Evolutionary conservation across 1,140 invertebrate species (phyloP), one percentile per base, ranked within the genome.

Genomic region (Sminthurides bifidus): DNA sequence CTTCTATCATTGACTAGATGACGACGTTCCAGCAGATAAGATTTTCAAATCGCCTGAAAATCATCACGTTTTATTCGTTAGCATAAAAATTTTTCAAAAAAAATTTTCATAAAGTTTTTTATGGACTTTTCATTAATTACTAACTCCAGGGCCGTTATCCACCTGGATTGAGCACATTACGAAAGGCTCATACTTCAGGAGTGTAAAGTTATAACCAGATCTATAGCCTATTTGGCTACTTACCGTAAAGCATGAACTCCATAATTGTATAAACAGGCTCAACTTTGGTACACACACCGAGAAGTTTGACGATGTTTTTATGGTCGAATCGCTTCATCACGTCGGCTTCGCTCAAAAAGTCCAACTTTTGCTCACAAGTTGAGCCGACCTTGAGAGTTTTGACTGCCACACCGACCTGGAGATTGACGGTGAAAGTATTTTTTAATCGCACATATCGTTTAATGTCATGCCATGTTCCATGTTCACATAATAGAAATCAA

Each of bases 251-350:
- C 84, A 92, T 91, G 60, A 91, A 92, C 69, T 94, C 90, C 81
- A 94, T 92, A 0, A 94, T 80, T 4, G 88, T 89, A 66, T 87
- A 86, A 15, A 91, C 80, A 0, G 90, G 88, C 60, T 91, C 85
- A 40, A 78, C 81, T 67, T 83, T 82, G 1, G 85, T 87, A 63
- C 85, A 89, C 26, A 94, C 87, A 1, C 82, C 78, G 0, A 94
- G 70, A 3, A 96, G 73, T 60, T 83, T 81, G 0, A 95, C 81
- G 29, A 96, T 85, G 68, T 96, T 94, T 59, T 82, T 81, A 68
- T 95, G 90, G 45, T 89, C 82, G 68, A 94, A 89, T 43, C 83
- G 75, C 66, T 92, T 92, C 85, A 95, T 92, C 21, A 87, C 80
- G 68, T 91, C 87, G 0, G 89, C 89, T 69, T 94, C 91, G 50